Conservation (phyloP, 2,797 vertebrate species). For the Enteromius radiatus region DNA sequence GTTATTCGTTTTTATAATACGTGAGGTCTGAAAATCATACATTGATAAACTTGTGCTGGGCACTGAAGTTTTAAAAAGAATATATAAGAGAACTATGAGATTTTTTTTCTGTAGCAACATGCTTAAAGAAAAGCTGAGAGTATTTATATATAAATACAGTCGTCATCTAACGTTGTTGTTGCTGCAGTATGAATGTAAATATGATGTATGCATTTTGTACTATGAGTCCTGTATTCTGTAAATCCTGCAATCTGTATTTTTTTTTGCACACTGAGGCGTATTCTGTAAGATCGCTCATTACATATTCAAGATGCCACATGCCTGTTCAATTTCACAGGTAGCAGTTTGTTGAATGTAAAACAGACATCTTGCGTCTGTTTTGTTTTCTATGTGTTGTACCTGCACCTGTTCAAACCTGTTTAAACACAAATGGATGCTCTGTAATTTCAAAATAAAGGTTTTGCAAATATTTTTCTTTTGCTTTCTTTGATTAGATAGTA, state of each 20-base stretch:
- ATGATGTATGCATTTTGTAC: conserved; percentile 46
- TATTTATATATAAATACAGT: conserved; percentile 54
- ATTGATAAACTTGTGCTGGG: conserved; percentile 31
- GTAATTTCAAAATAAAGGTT: conserved; percentile 55
- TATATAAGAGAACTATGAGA: not conserved
- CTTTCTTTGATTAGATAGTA: not conserved
- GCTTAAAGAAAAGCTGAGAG: conserved; percentile 46
- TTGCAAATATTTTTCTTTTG: conserved; percentile 18
- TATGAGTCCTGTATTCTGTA: too few relatives aligned
- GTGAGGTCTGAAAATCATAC: not conserved
- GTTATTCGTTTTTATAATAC: conserved; percentile 9
- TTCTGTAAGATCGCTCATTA: conserved; percentile 22
- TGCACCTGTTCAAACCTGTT: conserved; percentile 39
- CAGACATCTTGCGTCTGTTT: not conserved
- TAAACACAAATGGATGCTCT: conserved; percentile 14
- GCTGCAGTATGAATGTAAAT: conserved; percentile 55
- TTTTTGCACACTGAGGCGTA: conserved; percentile 56
- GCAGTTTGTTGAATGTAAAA: conserved; percentile 38
- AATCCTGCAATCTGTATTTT: conserved; percentile 51
- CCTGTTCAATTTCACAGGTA: conserved; percentile 27
- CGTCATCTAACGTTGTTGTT: conserved; percentile 24
- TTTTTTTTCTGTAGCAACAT: not conserved
- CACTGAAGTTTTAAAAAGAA: conserved; percentile 19
- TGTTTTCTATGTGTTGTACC: conserved; percentile 23
- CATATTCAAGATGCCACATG: conserved; percentile 38